These are phyloP conservation scores for Thomomys bottae DNA, from an alignment of 2,113 vertebrate genomes.

Conservation along the genomic window DNA sequence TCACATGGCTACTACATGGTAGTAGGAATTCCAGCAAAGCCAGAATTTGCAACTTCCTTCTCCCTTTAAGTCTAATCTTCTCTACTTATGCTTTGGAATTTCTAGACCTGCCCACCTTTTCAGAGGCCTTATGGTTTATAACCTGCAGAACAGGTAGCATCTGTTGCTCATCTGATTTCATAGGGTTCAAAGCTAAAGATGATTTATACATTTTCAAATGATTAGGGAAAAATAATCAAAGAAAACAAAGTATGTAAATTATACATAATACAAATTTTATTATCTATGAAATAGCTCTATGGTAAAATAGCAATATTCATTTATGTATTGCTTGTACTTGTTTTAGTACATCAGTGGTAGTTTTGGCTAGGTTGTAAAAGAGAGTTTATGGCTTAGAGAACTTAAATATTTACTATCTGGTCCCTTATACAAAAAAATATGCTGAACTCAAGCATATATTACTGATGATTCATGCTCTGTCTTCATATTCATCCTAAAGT, in stretches of 20 bases:
- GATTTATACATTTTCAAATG: neutral
- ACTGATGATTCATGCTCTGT: neutral
- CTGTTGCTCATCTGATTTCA: neutral
- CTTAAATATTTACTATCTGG: slow-evolving; percentile 1
- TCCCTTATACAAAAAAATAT: neutral
- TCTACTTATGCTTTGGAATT: neutral
- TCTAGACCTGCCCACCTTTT: neutral
- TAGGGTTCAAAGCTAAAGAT: neutral
- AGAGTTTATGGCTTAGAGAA: neutral
- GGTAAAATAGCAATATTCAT: neutral
- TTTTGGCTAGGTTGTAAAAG: neutral
- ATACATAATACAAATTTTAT: neutral
- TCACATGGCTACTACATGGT: neutral
- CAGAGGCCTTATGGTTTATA: neutral
- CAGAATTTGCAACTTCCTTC: neutral
- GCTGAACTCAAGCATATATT: neutral
- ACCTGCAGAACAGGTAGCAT: neutral
- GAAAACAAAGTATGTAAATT: neutral
- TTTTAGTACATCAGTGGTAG: neutral
- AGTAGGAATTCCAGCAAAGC: no score
- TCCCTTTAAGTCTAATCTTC: neutral
- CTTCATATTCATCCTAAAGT: neutral
- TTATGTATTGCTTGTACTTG: neutral
- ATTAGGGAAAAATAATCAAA: neutral
- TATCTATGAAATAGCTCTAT: neutral